Evolutionary conservation across 2,797 vertebrate genomes (phyloP).

Genomic region (Acipenser transmontanus): DNA sequence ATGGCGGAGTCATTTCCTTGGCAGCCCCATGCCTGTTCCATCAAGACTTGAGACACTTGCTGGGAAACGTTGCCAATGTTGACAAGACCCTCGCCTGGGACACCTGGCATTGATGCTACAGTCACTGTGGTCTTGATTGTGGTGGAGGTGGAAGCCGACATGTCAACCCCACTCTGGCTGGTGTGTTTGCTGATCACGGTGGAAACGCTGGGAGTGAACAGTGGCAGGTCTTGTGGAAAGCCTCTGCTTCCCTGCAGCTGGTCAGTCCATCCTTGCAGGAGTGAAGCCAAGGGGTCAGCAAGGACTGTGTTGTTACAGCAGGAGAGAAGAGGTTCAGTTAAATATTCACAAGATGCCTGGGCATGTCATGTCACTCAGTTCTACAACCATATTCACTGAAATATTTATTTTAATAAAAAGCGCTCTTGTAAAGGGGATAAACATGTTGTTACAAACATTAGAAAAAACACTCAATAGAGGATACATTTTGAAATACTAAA

Average conservation of each 20-base stretch:
- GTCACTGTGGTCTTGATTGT: neutral
- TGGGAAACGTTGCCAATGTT: neutral
- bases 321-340: conserved; percentile 46
- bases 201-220: conserved; percentile 60
- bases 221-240: conserved; percentile 50
- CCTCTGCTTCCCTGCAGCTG: conserved; percentile 29
- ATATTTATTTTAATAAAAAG: neutral
- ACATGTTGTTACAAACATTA: too few species aligned
- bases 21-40: conserved; percentile 35
- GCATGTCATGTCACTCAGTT: too few species aligned
- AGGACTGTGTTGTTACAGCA: conserved; percentile 59
- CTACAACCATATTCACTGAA: neutral
- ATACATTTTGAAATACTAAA: too few species aligned
- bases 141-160: neutral
- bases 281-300: conserved; percentile 26
- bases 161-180: conserved; percentile 21
- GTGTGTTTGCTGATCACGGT: conserved; percentile 56
- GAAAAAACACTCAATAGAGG: too few species aligned
- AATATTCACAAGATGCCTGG: too few species aligned
- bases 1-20: conserved; percentile 35
- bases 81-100: neutral
- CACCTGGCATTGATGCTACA: neutral
- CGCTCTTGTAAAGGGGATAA: too few species aligned
- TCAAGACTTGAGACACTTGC: neutral
- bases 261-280: conserved; percentile 43